A percentile compares a stretch with the other conserved stretches of the same genome.
Evolutionary conservation across 1,140 invertebrate genomes (phyloP).

Genomic region (Meloidogyne chitwoodi): DNA sequence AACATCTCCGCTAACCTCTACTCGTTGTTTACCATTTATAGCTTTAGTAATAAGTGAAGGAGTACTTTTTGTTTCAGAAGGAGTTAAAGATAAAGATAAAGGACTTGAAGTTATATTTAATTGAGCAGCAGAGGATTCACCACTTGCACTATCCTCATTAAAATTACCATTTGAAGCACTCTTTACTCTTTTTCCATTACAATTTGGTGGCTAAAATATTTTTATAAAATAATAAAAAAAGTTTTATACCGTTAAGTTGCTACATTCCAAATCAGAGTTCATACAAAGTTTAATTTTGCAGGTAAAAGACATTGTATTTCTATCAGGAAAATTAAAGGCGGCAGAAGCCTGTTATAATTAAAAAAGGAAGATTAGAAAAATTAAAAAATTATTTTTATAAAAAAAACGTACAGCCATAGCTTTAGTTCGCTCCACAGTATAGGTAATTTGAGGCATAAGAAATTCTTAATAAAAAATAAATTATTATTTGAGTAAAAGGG

Average conservation of each 20-base stretch:
- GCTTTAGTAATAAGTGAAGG: not conserved
- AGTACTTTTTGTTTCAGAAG: not conserved
- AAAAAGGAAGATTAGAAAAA: not conserved
- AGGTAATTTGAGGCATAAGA: constrained; percentile 51
- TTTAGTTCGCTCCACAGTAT: constrained; percentile 42
- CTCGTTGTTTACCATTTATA: not conserved
- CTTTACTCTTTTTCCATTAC: constrained; percentile 25
- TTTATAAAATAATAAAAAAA: not conserved
- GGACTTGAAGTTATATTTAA: not conserved
- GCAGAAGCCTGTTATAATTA: constrained; percentile 45
- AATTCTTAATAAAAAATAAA: not conserved
- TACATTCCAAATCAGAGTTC: constrained; percentile 29
- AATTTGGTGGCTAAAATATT: constrained; percentile 49
- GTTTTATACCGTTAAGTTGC: constrained; percentile 34
- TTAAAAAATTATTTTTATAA: no score
- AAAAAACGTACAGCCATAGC: constrained; percentile 41
- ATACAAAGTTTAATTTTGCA: constrained; percentile 54
- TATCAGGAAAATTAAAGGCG: constrained; percentile 58
- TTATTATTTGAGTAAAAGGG: no score
- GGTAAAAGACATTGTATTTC: constrained; percentile 46
- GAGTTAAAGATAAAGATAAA: no score
- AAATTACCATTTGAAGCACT: constrained; percentile 22
- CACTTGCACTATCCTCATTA: constrained; percentile 13
- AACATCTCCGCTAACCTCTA: not conserved
- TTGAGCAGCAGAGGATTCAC: not conserved